Evolutionary conservation across 2,888 invertebrate genomes (phyloP).

Genomic region (Pimpla rufipes): DNA sequence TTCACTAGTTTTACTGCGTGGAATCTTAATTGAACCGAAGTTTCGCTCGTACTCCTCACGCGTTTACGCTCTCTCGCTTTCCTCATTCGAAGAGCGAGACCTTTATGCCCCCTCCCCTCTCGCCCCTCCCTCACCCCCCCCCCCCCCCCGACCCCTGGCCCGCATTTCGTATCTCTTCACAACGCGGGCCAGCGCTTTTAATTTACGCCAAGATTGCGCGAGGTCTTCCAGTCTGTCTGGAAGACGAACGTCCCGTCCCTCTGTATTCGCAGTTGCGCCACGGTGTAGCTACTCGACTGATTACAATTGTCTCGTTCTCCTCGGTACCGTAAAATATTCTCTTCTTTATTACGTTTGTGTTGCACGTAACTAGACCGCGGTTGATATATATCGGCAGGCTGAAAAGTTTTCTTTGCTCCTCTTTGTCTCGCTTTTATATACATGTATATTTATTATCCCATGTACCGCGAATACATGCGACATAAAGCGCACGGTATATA

Average conservation of each 20-base stretch:
- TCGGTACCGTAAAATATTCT: slow-evolving; percentile 57
- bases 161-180: slow-evolving; percentile 19
- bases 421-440: neutral
- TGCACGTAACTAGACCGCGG: slow-evolving; percentile 60
- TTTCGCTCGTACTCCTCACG: slow-evolving; percentile 53
- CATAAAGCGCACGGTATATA: slow-evolving; percentile 31
- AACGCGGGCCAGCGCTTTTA: slow-evolving; percentile 40
- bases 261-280: slow-evolving; percentile 23
- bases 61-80: slow-evolving; percentile 43
- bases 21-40: slow-evolving; percentile 62
- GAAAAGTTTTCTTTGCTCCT: slow-evolving; percentile 48
- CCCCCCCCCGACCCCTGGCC: neutral
- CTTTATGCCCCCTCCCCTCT: neutral
- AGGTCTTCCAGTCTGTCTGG: slow-evolving; percentile 10
- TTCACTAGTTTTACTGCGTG: slow-evolving; percentile 52
- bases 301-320: slow-evolving; percentile 37
- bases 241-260: slow-evolving; percentile 32
- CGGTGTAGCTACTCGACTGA: slow-evolving; percentile 48
- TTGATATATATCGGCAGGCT: slow-evolving; percentile 55
- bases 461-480: slow-evolving; percentile 22
- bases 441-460: slow-evolving; percentile 26
- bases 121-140: neutral
- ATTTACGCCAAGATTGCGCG: slow-evolving; percentile 55
- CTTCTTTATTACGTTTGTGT: slow-evolving; percentile 55
- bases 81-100: slow-evolving; percentile 40